phyloP scores from a whole-genome alignment of 2,888 invertebrate genomes.

The Leptopilina myrica region DNA sequence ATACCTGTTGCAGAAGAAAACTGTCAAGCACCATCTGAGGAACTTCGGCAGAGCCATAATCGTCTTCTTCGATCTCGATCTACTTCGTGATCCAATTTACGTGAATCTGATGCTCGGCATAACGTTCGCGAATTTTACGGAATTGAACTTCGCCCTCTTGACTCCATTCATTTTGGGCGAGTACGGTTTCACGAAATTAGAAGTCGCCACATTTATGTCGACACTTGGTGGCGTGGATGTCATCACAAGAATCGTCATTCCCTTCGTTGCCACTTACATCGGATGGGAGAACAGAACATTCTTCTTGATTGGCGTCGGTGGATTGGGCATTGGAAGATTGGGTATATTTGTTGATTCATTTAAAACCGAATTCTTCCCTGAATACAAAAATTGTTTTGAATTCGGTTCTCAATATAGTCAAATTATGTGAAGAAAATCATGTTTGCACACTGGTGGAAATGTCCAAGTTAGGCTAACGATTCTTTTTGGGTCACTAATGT shows the following conservation, averaged over 20 bases:
- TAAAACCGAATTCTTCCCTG: neutral
- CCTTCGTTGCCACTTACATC: constrained; percentile 83
- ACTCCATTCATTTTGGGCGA: constrained; percentile 86
- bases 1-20: constrained; percentile 38
- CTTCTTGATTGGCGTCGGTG: constrained; percentile 83
- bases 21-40: constrained; percentile 49
- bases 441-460: no score
- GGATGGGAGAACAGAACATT: constrained; percentile 85
- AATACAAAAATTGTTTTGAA: no score
- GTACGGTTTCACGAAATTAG: constrained; percentile 80
- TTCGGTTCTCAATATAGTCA: no score
- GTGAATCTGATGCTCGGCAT: constrained; percentile 85
- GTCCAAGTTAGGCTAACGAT: no score
- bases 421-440: no score
- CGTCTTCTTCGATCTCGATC: constrained; percentile 84
- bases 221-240: constrained; percentile 83
- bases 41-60: constrained; percentile 79
- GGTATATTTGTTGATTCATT: constrained; percentile 75
- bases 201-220: constrained; percentile 85
- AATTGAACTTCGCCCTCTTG: constrained; percentile 85
- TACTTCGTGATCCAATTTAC: constrained; percentile 83
- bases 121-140: constrained; percentile 84
- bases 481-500: no score
- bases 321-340: constrained; percentile 83
- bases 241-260: constrained; percentile 82